Evolutionary conservation across 1,140 invertebrate genomes (phyloP), one percentile per base, ranked within the genome.

Genomic region (Plutomurus gul): DNA sequence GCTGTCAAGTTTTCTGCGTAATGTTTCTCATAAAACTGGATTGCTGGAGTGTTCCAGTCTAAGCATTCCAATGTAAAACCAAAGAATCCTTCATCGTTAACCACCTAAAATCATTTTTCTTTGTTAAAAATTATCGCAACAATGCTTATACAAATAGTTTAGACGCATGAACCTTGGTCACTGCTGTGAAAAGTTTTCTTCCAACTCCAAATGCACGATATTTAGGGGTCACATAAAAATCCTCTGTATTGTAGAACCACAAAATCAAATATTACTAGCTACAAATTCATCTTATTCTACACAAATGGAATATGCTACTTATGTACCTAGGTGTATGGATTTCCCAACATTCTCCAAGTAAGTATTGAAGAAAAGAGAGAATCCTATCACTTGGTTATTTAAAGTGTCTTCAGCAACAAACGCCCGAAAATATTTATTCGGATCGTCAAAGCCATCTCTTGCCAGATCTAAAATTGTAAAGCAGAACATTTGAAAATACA

Each of bases 261-360:
- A n/a, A n/a, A n/a, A n/a, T n/a, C n/a, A n/a, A n/a, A n/a, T n/a
- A n/a, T n/a, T n/a, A n/a, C n/a, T n/a, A n/a, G n/a, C n/a, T n/a
- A n/a, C n/a, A n/a, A n/a, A n/a, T n/a, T n/a, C n/a, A n/a, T n/a
- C n/a, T n/a, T n/a, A n/a, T n/a, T n/a, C n/a, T n/a, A n/a, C n/a
- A n/a, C n/a, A n/a, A n/a, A n/a, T n/a, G n/a, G n/a, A n/a, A n/a
- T n/a, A n/a, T n/a, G n/a, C n/a, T n/a, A n/a, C n/a, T n/a, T n/a
- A n/a, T n/a, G n/a, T n/a, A n/a, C n/a, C n/a, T 27, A 96, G 86
- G 86, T 92, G 92, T 80, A 95, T 88, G 0, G 89, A 87, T 84
- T 89, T 90, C 18, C 94, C 93, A 82, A 90, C 84, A 92, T 93
- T 94, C 0, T 93, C 93, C 2, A 92, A 94, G 86, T 95, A 96